Evolutionary conservation across 1,140 invertebrate species (phyloP), one percentile per base, ranked within the genome.

Genomic region (Drosophila sproati): DNA sequence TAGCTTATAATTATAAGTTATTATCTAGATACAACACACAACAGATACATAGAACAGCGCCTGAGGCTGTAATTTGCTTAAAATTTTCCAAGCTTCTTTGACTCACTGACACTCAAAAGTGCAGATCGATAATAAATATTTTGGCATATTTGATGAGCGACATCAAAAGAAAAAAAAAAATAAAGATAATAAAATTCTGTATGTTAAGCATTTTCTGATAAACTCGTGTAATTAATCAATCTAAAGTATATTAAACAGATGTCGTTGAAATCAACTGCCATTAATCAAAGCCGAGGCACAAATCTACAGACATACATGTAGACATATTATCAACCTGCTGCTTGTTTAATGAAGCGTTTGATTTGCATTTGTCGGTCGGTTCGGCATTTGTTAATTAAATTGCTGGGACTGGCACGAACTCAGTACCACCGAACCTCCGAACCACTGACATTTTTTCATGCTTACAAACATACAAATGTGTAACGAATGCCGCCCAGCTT

Each of bases 341-440:
- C 32, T 37, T 75, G 68, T 73, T 86, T 74, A 87, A 87, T 87
- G 82, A 83, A 71, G 64, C 83, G 75, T 88, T 88, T 67, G 77
- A 87, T 87, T 79, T 77, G 69, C 55, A 72, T 77, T 82, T 73
- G 41, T 41, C 39, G 7, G 6, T 8, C 6, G 29, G n/a, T 5
- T 45, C 47, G 47, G 62, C 64, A 87, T 89, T 87, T 89, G 77
- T 88, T 87, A 87, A 87, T 87, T 87, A 87, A 83, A 87, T 88
- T 77, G 78, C 39, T 20, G 20, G 20, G 20, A 20, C 7, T 41
- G 8, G 20, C 37, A 41, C 37, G 7, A 20, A 20, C 20, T 20
- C 20, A 20, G 20, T 20, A 20, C 20, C 20, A 20, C 1, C 20
- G 20, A 20, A 20, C 20, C 20, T 20, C 20, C 20, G 1, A 20